A percentile compares a stretch with the other conserved stretches of the same genome.
phyloP scores from a whole-genome alignment of 2,797 vertebrate species.

The Rhabdomys pumilio region DNA sequence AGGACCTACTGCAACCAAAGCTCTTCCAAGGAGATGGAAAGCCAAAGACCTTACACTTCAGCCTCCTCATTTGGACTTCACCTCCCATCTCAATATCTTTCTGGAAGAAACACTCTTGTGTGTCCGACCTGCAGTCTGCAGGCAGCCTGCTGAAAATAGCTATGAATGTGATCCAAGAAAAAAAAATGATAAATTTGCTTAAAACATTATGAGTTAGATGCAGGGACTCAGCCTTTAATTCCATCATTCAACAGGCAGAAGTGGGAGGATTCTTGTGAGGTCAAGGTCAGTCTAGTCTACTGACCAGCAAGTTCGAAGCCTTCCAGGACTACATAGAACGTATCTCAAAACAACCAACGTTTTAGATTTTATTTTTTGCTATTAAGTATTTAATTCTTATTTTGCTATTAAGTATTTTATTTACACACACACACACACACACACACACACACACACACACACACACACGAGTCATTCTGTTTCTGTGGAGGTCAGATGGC shows the following conservation, averaged over 20 bases:
- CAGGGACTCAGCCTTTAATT: background rate
- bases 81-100: background rate
- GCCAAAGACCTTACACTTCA: conserved; percentile 13
- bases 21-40: background rate
- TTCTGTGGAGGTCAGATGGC: background rate
- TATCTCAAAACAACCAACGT: background rate
- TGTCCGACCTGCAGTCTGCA: background rate
- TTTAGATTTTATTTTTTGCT: background rate
- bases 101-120: background rate
- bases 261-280: background rate
- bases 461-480: background rate
- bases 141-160: background rate
- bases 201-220: background rate
- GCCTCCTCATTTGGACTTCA: background rate
- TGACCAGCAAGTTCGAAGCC: background rate
- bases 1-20: background rate
- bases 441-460: too few relatives aligned
- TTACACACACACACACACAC: background rate
- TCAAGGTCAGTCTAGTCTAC: background rate
- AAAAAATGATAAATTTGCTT: background rate
- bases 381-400: background rate
- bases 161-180: background rate
- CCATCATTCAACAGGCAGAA: background rate
- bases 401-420: background rate
- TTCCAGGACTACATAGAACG: background rate